These are phyloP conservation scores for Hipposideros armiger DNA, from an alignment of 2,113 vertebrate genomes.

Conservation along the genomic window DNA sequence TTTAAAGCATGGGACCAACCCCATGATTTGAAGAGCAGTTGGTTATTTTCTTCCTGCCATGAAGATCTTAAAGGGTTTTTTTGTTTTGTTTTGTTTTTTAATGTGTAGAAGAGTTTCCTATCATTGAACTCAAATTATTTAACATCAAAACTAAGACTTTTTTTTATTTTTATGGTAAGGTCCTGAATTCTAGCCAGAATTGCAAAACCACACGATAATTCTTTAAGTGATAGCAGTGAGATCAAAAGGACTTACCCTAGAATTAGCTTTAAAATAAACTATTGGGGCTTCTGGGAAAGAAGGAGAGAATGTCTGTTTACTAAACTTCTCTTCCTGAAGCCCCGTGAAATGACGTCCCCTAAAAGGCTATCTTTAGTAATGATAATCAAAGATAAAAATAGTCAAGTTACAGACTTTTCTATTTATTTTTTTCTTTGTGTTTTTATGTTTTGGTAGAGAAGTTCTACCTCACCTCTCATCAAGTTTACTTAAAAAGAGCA, in stretches of 20 bases:
- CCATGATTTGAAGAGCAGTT: constrained; percentile 70
- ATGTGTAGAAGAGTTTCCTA: constrained; percentile 29
- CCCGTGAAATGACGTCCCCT: constrained; percentile 48
- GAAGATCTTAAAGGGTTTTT: constrained; percentile 20
- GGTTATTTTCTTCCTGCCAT: constrained; percentile 73
- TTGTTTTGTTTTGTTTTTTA: background rate
- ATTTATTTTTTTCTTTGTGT: background rate
- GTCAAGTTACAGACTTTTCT: constrained; percentile 23
- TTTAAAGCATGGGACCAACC: constrained; percentile 68
- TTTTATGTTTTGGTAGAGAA: background rate
- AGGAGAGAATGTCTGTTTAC: constrained; percentile 59
- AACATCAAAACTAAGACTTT: constrained; percentile 15
- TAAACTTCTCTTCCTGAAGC: constrained; percentile 58
- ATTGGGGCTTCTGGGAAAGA: constrained; percentile 58
- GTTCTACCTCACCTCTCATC: constrained; percentile 13
- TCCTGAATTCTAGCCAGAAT: background rate
- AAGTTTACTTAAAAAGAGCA: constrained; percentile 53
- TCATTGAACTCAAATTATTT: constrained; percentile 64
- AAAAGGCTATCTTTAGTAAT: constrained; percentile 61
- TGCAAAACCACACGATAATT: constrained; percentile 58
- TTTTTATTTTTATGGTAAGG: background rate
- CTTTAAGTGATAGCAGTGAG: constrained; percentile 56
- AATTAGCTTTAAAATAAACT: constrained; percentile 79
- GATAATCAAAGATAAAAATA: constrained; percentile 70
- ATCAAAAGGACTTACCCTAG: constrained; percentile 77